phyloP scores from a whole-genome alignment of 1,140 invertebrate genomes.

The Ostrea edulis region DNA sequence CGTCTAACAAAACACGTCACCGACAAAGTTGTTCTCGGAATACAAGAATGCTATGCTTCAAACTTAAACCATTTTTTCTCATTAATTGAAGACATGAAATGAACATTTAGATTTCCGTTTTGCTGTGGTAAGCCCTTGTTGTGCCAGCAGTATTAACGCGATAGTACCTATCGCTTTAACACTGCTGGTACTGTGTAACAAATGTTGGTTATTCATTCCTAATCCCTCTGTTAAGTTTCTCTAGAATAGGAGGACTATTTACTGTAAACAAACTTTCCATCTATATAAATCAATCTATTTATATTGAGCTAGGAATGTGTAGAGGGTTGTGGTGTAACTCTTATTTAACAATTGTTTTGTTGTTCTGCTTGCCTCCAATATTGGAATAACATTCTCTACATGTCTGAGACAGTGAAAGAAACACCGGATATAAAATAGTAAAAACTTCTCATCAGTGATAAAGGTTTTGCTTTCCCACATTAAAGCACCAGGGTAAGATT shows the following conservation, averaged over 20 bases:
- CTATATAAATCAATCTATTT: neutral
- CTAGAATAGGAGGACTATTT: neutral
- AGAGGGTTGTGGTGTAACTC: neutral
- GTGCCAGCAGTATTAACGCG: no score
- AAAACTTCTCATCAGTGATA: neutral
- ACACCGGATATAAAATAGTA: neutral
- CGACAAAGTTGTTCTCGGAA: neutral
- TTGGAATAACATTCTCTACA: neutral
- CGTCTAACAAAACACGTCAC: neutral
- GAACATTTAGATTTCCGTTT: neutral
- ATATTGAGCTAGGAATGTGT: neutral
- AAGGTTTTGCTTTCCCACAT: neutral
- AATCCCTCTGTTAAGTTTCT: neutral
- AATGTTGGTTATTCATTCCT: neutral
- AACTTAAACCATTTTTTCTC: neutral
- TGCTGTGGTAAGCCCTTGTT: no score
- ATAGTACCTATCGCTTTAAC: neutral
- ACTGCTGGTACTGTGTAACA: neutral
- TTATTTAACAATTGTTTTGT: neutral
- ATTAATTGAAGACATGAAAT: neutral
- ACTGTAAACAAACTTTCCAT: neutral
- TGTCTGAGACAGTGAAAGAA: neutral
- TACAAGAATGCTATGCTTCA: neutral
- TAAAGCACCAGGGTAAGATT: neutral
- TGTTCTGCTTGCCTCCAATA: neutral